Base-by-base conservation (phyloP, 2,888 invertebrate species). In the Biston stratarius region DNA sequence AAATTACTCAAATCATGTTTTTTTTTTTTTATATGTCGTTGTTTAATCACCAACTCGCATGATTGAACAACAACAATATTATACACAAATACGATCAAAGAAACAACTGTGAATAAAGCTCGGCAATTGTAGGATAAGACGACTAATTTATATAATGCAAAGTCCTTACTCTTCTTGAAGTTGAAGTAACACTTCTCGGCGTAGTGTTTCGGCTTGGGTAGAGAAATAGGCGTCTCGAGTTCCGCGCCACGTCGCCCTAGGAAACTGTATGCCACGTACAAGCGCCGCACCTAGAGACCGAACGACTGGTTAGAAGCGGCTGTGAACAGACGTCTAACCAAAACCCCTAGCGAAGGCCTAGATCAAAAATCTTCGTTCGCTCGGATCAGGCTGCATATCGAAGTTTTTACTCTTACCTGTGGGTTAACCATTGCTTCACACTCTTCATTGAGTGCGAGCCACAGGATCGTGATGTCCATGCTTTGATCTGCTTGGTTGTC, bases 391-490 rank as follows among this genome's bases (percentile, higher is more conserved):
- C 24, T 3, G 24, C 24, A 3, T 3, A 3, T 2, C 1, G 24
- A 24, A 24, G 24, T 24, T 42, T 10, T 5, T 6, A 14, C 33
- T n/a, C 36, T 53, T 12, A 59, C 59, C 49, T 49, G 24, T 33
- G 83, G 78, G 58, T 87, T 72, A 9, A 67, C 6, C 87, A 88
- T 86, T 0, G 86, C 88, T 5, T 82, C 81, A 66, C 87, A 87
- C 61, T 88, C 87, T 60, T 89, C 88, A 74, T 86, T 88, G 2
- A 89, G 75, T 0, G 88, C 87, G 42, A 89, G 72, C 89, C 89
- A 89, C n/a, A 85, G 77, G 0, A 89, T 64, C 0, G 87, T 86
- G n/a, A 89, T 82, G 15, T 82, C 80, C 8, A 89, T 63, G 45
- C 64, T 74, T n/a, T 80, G 77, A 0, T 51, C 33, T n/a, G 34